phyloP scores from a whole-genome alignment of 2,113 vertebrate species.

The Pycnonotus jocosus region DNA sequence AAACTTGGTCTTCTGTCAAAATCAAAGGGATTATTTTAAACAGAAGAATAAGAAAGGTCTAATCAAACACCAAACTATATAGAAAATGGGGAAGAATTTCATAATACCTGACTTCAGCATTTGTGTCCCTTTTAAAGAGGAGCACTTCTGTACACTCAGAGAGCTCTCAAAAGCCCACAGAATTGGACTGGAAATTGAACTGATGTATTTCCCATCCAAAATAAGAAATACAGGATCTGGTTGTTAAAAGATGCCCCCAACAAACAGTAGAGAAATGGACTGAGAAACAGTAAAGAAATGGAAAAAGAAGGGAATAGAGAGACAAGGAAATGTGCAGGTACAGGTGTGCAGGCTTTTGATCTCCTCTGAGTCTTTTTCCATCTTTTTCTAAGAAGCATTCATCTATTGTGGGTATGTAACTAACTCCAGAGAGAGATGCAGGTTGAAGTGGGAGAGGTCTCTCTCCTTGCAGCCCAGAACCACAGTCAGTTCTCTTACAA shows the following conservation, averaged over 20 bases:
- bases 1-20: background rate
- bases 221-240: background rate
- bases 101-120: background rate
- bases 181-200: background rate
- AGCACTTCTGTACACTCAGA: fast-evolving
- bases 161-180: background rate
- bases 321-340: background rate
- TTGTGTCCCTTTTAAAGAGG: background rate
- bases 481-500: background rate
- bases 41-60: background rate
- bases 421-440: background rate
- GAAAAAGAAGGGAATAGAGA: background rate
- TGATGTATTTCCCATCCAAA: background rate
- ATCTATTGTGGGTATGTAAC: fast-evolving
- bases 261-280: no score
- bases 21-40: background rate
- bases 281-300: background rate
- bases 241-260: background rate
- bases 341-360: background rate
- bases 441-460: background rate
- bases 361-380: background rate
- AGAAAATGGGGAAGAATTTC: background rate
- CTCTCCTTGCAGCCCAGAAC: background rate
- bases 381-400: background rate
- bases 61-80: background rate